These are phyloP conservation scores for Uria aalge DNA, from an alignment of 2,113 vertebrate species.

Conservation along the genomic window DNA sequence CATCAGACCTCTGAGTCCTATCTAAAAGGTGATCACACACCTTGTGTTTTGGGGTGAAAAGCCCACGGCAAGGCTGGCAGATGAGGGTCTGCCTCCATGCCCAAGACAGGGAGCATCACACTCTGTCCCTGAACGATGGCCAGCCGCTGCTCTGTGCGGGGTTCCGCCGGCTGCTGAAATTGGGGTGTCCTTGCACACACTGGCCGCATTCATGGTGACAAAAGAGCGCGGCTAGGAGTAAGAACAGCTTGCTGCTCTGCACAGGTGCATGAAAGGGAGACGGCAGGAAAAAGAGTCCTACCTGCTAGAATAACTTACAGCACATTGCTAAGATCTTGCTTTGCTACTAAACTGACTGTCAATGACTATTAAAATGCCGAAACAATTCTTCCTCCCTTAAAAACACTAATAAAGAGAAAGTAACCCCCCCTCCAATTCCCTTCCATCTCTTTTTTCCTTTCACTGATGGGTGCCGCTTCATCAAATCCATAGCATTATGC, in stretches of 20 bases:
- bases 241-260: neutral
- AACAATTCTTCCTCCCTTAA: neutral
- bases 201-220: accelerated
- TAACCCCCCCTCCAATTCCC: neutral
- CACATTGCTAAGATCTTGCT: neutral
- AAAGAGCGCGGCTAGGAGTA: neutral
- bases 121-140: neutral
- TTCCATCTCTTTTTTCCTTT: neutral
- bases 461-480: neutral
- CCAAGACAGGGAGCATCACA: neutral
- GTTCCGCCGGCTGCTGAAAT: neutral
- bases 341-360: neutral
- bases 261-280: neutral
- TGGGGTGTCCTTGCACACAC: neutral
- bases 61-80: accelerated
- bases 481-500: neutral
- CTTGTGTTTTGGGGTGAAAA: neutral
- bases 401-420: neutral
- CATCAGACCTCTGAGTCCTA: neutral
- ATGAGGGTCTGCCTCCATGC: neutral
- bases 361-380: neutral
- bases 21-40: neutral
- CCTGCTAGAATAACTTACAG: neutral
- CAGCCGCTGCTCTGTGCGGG: neutral
- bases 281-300: neutral